These are phyloP conservation scores for Hemichromis elongatus DNA, from an alignment of 2,113 vertebrate species.

Conservation along the genomic window DNA sequence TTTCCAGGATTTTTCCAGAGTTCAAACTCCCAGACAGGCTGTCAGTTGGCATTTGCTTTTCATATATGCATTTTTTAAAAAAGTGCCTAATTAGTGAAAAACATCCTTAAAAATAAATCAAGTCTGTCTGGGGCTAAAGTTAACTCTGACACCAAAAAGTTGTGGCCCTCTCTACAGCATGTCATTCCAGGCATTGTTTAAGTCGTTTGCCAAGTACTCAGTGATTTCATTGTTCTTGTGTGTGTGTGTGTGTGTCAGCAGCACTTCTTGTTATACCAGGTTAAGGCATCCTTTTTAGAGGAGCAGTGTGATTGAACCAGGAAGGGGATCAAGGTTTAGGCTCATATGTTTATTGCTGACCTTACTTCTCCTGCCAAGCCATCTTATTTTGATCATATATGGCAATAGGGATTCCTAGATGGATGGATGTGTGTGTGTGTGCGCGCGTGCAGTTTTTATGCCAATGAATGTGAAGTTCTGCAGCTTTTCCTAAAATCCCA, in stretches of 20 bases:
- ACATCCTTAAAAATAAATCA: background rate
- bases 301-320: slow-evolving; percentile 43
- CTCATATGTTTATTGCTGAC: slow-evolving; percentile 61
- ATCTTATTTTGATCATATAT: slow-evolving; percentile 74
- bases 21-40: background rate
- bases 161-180: background rate
- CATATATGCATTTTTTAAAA: background rate
- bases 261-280: slow-evolving; percentile 13
- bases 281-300: slow-evolving; percentile 23
- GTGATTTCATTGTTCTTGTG: slow-evolving; percentile 6
- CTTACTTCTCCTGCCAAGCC: slow-evolving; percentile 43
- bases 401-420: slow-evolving; percentile 56
- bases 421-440: background rate
- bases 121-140: background rate
- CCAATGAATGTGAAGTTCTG: slow-evolving; percentile 13
- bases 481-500: slow-evolving; percentile 14
- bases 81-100: background rate
- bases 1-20: background rate
- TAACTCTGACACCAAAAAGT: background rate
- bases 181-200: background rate
- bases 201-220: background rate
- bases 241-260: too few relatives aligned
- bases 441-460: background rate
- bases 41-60: background rate
- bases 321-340: slow-evolving; percentile 37